Percentiles rank a stretch among this genome's conserved stretches.
These are phyloP conservation scores for Emmelina monodactyla DNA, from an alignment of 2,888 invertebrate species.

Conservation along the genomic window DNA sequence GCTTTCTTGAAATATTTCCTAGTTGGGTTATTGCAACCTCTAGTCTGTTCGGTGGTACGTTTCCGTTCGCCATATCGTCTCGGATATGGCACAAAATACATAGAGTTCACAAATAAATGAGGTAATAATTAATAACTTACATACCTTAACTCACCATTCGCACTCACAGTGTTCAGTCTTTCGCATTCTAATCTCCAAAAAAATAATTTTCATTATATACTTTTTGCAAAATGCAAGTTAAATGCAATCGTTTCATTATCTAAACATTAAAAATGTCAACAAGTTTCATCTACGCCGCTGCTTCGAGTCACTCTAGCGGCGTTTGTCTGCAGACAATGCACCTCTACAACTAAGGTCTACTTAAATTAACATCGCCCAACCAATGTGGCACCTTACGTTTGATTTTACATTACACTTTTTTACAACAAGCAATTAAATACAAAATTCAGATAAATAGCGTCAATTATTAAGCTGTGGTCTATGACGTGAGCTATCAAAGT, in stretches of 20 bases:
- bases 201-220: too few relatives aligned
- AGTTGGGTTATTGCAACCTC: neutral
- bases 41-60: neutral
- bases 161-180: neutral
- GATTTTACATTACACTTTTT: constrained; percentile 1
- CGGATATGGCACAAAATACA: neutral
- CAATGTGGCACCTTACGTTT: constrained; percentile 37
- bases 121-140: too few relatives aligned
- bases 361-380: constrained; percentile 13
- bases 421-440: constrained; percentile 1
- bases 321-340: too few relatives aligned
- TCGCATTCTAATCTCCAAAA: too few relatives aligned
- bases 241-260: too few relatives aligned
- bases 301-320: too few relatives aligned
- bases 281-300: too few relatives aligned
- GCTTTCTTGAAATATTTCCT: neutral
- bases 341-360: neutral
- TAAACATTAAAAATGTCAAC: too few relatives aligned
- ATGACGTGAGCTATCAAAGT: neutral
- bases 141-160: too few relatives aligned
- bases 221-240: too few relatives aligned
- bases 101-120: neutral
- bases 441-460: constrained; percentile 1
- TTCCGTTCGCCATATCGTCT: neutral
- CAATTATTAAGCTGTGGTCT: neutral